Evolutionary conservation across 2,888 invertebrate genomes (phyloP), one percentile per base, ranked within the genome.

Genomic region (Portevinia maculata): DNA sequence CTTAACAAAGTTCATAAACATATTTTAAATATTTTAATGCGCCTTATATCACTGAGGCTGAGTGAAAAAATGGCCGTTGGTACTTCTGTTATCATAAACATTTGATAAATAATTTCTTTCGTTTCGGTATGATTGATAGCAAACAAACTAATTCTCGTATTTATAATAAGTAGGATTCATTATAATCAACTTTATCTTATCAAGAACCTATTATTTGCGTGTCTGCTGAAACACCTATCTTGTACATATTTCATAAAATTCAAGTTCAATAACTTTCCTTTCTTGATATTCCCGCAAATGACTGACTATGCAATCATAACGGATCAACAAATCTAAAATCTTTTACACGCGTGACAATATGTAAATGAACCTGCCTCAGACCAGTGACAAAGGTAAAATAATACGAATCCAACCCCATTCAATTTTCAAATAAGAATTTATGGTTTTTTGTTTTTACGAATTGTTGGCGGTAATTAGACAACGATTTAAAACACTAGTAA

Each of bases 201-300:
- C 52, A 15, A 21, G 17, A 9, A 24, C 11, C 28, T 17, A 9
- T 17, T 32, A 19, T 30, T 9, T 13, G 15, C 6, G 30, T 5
- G 15, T 21, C 24, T 46, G 28, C 30, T 15, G 6, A 39, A 13
- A 15, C 24, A 11, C 7, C 24, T 7, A 13, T 2, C 32, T 7
- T 13, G 3, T 13, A 11, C 13, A 15, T 46, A 28, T 62, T 67
- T 59, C 9, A 57, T 52, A 13, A 59, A 21, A 53, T 53, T 53
- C 46, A 46, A 62, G 75, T 76, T 76, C 76, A 76, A 41, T 4
- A 5, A 55, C 55, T 48, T 34, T 48, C n/a, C 15, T 69, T 48
- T 69, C 57, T 53, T 19, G 4, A 11, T 55, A 8, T 30, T 39
- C 39, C 15, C 13, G 13, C 41, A 64, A 52, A 37, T 37, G 19